Evolutionary conservation across 2,888 invertebrate genomes (phyloP).

Genomic region (Acholoe squamosa): DNA sequence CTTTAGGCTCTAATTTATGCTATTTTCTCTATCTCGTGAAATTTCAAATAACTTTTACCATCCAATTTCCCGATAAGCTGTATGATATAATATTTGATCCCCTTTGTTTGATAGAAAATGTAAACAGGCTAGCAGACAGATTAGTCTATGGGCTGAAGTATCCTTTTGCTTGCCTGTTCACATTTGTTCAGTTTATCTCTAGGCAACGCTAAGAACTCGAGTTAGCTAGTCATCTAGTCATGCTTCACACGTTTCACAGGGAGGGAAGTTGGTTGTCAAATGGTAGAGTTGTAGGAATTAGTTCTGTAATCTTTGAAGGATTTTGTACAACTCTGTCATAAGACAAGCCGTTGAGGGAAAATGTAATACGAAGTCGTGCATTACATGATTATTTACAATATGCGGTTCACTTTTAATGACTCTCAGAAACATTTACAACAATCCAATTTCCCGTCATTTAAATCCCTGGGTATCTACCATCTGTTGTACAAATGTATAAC

Average conservation of each 20-base stretch:
- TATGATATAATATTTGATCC: too few species aligned
- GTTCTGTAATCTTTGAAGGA: not conserved
- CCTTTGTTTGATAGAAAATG: too few species aligned
- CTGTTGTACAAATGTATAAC: slow-evolving; percentile 49
- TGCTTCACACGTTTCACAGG: not conserved
- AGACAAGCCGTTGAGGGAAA: not conserved
- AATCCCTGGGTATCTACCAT: slow-evolving; percentile 49
- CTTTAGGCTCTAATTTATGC: too few species aligned
- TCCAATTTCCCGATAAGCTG: too few species aligned
- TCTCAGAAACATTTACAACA: slow-evolving; percentile 42
- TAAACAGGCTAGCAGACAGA: too few species aligned
- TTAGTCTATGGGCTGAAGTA: too few species aligned
- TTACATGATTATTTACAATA: slow-evolving; percentile 26
- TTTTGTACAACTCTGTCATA: not conserved
- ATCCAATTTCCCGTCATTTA: slow-evolving; percentile 28
- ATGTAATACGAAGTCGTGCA: slow-evolving; percentile 37
- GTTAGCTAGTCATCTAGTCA: slow-evolving; percentile 11
- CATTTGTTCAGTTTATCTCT: too few species aligned
- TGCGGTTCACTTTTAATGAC: slow-evolving; percentile 40
- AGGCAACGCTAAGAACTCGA: not conserved
- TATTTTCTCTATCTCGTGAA: too few species aligned
- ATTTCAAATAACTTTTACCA: too few species aligned
- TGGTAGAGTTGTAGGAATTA: not conserved
- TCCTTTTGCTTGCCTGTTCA: too few species aligned
- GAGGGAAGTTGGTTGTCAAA: not conserved